A percentile compares a stretch with the other conserved stretches of the same genome.
Conservation (phyloP, 2,888 invertebrate genomes). For the Geotrupes spiniger region DNA sequence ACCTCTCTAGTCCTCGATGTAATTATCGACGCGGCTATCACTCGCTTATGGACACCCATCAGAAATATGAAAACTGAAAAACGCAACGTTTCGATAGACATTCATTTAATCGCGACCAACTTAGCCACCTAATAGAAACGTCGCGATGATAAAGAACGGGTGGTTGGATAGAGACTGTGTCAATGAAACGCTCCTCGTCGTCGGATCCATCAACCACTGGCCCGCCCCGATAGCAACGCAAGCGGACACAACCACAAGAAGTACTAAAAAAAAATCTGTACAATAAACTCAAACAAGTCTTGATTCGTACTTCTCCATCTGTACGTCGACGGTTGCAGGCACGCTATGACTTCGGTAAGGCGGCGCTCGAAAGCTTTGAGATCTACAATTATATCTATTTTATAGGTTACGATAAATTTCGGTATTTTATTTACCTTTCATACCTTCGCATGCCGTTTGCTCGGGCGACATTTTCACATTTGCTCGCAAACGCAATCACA, state of each 20-base stretch:
- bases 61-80: slow-evolving; percentile 79
- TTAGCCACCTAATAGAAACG: slow-evolving; percentile 71
- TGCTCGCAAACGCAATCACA: too few species aligned
- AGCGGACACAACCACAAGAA: slow-evolving; percentile 80
- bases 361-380: slow-evolving; percentile 97
- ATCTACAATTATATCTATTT: slow-evolving; percentile 63
- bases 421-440: slow-evolving; percentile 28
- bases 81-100: too few species aligned
- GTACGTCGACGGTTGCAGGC: slow-evolving; percentile 89
- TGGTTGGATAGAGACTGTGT: slow-evolving; percentile 91
- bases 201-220: slow-evolving; percentile 94
- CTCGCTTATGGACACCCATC: slow-evolving; percentile 91
- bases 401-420: slow-evolving; percentile 44
- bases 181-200: slow-evolving; percentile 87
- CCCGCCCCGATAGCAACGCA: slow-evolving; percentile 94
- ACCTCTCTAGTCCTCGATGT: slow-evolving; percentile 88
- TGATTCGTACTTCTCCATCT: slow-evolving; percentile 84
- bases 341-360: slow-evolving; percentile 94
- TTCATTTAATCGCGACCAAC: not conserved
- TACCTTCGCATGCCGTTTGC: slow-evolving; percentile 91
- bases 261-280: slow-evolving; percentile 59
- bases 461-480: slow-evolving; percentile 66
- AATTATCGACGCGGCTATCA: slow-evolving; percentile 95
- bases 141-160: slow-evolving; percentile 89
- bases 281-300: slow-evolving; percentile 5